A percentile compares a stretch with the other conserved stretches of the same genome.
Conservation (phyloP, 2,888 invertebrate species). For the Eurytoma californica region DNA sequence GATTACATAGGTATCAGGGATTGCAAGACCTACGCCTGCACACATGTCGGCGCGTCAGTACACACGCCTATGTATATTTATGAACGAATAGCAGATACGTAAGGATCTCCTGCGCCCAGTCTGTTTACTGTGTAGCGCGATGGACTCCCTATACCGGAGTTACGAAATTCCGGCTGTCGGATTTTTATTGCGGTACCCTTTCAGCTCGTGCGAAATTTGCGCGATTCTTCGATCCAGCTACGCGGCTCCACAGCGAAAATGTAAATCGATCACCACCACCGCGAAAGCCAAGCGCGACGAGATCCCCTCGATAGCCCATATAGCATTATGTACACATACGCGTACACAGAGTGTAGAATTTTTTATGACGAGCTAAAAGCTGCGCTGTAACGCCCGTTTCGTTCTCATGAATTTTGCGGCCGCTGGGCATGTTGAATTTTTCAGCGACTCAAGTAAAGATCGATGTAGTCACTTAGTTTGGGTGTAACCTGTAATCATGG, state of each 20-base stretch:
- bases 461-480: not conserved
- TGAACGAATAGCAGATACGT: constrained; percentile 7
- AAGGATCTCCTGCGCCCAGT: not conserved
- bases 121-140: constrained; percentile 11
- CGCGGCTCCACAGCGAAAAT: not conserved
- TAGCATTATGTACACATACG: too few species aligned
- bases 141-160: not conserved
- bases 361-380: constrained; percentile 13
- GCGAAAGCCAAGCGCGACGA: not conserved
- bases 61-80: constrained; percentile 32
- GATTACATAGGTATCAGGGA: not conserved
- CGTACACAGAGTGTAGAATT: not conserved
- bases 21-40: not conserved
- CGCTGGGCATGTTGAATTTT: not conserved
- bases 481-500: too few species aligned
- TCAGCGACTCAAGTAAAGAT: not conserved
- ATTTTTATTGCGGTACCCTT: not conserved
- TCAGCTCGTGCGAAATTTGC: not conserved
- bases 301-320: not conserved
- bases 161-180: constrained; percentile 5
- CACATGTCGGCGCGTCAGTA: not conserved
- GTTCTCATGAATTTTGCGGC: not conserved
- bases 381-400: not conserved
- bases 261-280: not conserved
- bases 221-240: not conserved